phyloP scores from a whole-genome alignment of 2,113 vertebrate species.

The Onychostruthus taczanowskii region DNA sequence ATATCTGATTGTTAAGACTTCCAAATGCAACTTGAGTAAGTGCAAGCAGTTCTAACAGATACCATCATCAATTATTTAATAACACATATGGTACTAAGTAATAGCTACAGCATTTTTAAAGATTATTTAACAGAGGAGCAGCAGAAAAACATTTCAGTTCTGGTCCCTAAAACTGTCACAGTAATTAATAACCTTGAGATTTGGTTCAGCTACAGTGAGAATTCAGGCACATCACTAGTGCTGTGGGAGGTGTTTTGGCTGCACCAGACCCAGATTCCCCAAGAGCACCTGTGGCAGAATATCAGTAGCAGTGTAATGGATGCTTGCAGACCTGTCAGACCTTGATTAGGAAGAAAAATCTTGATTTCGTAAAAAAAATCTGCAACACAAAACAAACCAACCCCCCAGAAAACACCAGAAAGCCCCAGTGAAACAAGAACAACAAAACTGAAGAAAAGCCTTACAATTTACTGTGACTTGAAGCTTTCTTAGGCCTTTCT shows the following conservation, averaged over 20 bases:
- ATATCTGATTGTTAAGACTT: neutral
- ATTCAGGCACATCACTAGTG: neutral
- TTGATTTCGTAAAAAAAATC: neutral
- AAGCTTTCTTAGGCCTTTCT: neutral
- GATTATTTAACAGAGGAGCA: neutral
- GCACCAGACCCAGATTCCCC: neutral
- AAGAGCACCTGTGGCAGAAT: neutral
- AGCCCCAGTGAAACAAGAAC: neutral
- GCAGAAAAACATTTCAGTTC: neutral
- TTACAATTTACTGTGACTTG: neutral
- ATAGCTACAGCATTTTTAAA: neutral
- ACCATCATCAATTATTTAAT: neutral
- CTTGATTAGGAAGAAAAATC: neutral
- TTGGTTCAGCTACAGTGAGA: neutral
- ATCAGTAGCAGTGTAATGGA: neutral
- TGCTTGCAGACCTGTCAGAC: neutral
- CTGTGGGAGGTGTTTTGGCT: neutral
- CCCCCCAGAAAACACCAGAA: neutral
- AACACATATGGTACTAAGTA: neutral
- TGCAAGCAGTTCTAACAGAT: neutral
- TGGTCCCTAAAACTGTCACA: neutral
- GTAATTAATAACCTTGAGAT: neutral
- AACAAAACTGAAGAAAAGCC: neutral
- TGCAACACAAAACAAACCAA: neutral
- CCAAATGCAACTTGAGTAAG: neutral